Evolutionary conservation across 1,140 invertebrate genomes (phyloP), one percentile per base, ranked within the genome.

Genomic region (Drosophila orosa): DNA sequence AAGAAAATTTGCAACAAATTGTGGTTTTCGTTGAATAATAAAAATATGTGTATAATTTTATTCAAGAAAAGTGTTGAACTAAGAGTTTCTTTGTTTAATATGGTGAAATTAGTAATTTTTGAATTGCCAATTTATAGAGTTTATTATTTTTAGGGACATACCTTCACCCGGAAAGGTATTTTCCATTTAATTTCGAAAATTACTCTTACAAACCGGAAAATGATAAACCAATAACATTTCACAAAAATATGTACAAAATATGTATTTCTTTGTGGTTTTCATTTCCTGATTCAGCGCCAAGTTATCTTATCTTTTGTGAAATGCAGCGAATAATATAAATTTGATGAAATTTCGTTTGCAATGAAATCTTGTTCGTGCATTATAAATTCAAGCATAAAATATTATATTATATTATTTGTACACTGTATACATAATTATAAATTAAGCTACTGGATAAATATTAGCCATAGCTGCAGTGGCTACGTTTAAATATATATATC

Each of bases 281-380:
- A 42, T 44, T 65, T 59, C 27, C 54, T 65, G 31, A 31, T 17
- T 31, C 24, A 33, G n/a, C 31, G 42, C 5, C 39, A 35, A 63
- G 57, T 47, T 50, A 67, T 67, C 63, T 39, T 24, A 62, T 62
- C 60, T 17, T 22, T 22, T 59, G 24, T 13, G 25, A 15, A 61
- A 22, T 62, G 29, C 27, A 29, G 17, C 29, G 13, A 31, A 35
- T 31, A 15, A 39, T 39, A 25, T 29, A n/a, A 22, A 25, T 58
- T 62, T 62, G 22, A 59, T 62, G 17, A 59, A n/a, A 40, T n/a
- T 27, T 29, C 2, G 29, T 13, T 50, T 25, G 27, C 10, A 12
- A 12, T 56, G 27, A 40, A 59, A 29, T 17, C 3, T 27, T n/a
- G 12, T 12, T 9, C 10, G 5, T 10, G 19, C 19, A 24, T 22